Percentiles rank a stretch among this genome's conserved stretches.
Conservation (phyloP, 2,113 vertebrate species). For the Talpa occidentalis region DNA sequence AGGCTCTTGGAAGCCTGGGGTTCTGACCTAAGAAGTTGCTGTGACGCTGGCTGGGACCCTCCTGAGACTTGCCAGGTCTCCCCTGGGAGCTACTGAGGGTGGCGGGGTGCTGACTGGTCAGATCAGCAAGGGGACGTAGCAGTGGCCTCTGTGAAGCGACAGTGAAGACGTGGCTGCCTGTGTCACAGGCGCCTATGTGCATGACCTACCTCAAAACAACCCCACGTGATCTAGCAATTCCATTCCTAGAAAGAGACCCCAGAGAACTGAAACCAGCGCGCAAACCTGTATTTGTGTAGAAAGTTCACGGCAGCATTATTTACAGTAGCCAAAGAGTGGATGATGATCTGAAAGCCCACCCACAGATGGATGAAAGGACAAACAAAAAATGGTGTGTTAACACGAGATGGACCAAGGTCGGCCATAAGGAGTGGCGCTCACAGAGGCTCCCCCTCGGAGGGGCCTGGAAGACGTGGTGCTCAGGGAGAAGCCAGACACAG, state of each 20-base stretch:
- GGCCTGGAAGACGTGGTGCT: accelerated
- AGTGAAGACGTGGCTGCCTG: background rate
- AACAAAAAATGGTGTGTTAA: accelerated
- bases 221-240: background rate
- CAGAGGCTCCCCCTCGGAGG: accelerated
- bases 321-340: background rate
- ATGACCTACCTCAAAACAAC: background rate
- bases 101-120: background rate
- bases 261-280: background rate
- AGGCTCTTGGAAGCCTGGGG: background rate
- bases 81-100: background rate
- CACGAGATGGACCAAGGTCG: accelerated
- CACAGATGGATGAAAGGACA: accelerated
- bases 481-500: background rate
- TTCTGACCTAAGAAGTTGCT: background rate
- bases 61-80: background rate
- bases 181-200: background rate
- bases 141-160: background rate
- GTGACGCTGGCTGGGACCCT: background rate
- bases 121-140: background rate
- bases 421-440: background rate
- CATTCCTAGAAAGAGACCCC: no score
- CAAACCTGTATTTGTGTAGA: accelerated
- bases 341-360: no score
- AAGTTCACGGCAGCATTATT: background rate